phyloP scores from a whole-genome alignment of 2,113 vertebrate genomes.

The Myanophis thanlyinensis region DNA sequence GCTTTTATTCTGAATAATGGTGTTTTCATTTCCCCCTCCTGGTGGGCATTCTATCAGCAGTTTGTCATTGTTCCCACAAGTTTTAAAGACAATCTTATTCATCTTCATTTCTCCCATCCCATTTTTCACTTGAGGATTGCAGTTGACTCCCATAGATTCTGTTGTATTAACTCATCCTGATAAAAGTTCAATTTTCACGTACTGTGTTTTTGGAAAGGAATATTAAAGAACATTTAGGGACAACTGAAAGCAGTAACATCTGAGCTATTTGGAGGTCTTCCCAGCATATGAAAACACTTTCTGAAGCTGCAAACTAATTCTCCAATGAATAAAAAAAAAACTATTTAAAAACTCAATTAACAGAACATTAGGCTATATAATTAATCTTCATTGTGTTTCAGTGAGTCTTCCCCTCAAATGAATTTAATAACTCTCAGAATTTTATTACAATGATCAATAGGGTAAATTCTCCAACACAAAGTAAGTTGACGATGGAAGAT shows the following conservation, averaged over 20 bases:
- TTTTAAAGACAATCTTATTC: slow-evolving; percentile 54
- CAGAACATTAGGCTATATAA: slow-evolving; percentile 73
- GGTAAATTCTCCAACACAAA: slow-evolving; percentile 66
- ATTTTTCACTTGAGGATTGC: slow-evolving; percentile 44
- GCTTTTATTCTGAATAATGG: slow-evolving; percentile 44
- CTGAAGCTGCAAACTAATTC: slow-evolving; percentile 70
- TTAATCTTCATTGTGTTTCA: slow-evolving; percentile 79
- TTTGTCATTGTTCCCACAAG: slow-evolving; percentile 61
- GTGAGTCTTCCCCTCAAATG: slow-evolving; percentile 56
- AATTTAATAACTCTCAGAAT: slow-evolving; percentile 68
- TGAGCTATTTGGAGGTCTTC: slow-evolving; percentile 60
- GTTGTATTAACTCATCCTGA: slow-evolving; percentile 52
- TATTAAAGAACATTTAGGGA: slow-evolving; percentile 36
- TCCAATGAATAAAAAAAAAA: slow-evolving; percentile 75
- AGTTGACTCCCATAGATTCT: slow-evolving; percentile 58
- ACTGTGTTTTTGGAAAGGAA: slow-evolving; percentile 36
- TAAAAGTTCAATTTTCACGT: slow-evolving; percentile 27
- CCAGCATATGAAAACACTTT: slow-evolving; percentile 56
- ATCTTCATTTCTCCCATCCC: slow-evolving; percentile 63
- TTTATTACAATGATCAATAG: slow-evolving; percentile 76
- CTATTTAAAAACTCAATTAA: slow-evolving; percentile 82
- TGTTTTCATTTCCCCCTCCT: slow-evolving; percentile 42
- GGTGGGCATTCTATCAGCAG: slow-evolving; percentile 36
- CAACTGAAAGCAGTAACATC: background rate
- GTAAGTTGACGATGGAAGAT: slow-evolving; percentile 63